phyloP scores from a whole-genome alignment of 2,888 invertebrate species.

The Ametastegia equiseti region DNA sequence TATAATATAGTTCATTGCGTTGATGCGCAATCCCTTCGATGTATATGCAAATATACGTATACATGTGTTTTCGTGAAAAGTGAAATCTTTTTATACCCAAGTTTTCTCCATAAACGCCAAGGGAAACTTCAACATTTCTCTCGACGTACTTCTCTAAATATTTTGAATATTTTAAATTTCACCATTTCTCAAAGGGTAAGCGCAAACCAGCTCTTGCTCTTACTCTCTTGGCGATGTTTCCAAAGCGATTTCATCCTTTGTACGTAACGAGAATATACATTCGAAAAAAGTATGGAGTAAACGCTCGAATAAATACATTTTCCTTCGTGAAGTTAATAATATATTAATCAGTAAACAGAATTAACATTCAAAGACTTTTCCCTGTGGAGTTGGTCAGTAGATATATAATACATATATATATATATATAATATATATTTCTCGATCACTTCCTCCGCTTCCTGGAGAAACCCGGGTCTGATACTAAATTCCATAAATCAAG shows the following conservation, averaged over 20 bases:
- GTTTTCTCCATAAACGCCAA: neutral
- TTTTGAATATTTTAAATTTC: constrained; percentile 20
- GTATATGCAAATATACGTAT: too few species aligned
- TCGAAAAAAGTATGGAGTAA: neutral
- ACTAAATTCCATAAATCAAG: neutral
- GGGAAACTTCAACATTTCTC: neutral
- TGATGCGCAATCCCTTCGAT: neutral
- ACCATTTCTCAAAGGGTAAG: neutral
- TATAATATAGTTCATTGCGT: neutral
- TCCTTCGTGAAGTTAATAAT: neutral
- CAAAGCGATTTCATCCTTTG: neutral
- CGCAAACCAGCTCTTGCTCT: neutral
- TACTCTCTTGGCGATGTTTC: neutral
- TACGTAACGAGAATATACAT: neutral
- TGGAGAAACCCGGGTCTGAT: neutral
- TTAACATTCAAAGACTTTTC: neutral
- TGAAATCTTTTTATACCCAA: neutral
- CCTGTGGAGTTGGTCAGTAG: too few species aligned
- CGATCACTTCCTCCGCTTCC: neutral
- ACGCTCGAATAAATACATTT: neutral
- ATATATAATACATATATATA: neutral
- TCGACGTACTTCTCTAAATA: constrained; percentile 3
- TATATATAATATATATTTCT: neutral
- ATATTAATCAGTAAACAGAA: neutral
- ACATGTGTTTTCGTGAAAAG: neutral